Evolutionary conservation across 37 sponge, comb jelly and placozoan species (phyloP).

Genomic region (Cliona cf. orientalis): DNA sequence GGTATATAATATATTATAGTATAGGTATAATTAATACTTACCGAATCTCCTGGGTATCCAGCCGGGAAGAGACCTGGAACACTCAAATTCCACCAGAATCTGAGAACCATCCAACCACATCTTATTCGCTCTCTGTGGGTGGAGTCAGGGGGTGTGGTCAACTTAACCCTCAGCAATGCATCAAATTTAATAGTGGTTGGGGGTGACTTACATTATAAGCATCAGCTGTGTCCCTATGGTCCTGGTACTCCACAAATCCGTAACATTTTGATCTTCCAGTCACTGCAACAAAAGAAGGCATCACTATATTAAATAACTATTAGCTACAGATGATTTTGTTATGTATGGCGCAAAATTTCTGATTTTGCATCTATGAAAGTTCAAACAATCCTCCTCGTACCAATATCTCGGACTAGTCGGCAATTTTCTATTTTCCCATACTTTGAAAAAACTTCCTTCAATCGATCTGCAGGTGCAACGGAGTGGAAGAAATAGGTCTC

Average conservation of each 20-base stretch:
- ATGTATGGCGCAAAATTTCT: background rate
- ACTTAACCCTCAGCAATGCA: background rate
- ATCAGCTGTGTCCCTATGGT: constrained; percentile 47
- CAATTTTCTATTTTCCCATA: constrained; percentile 79
- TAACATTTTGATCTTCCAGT: constrained; percentile 89
- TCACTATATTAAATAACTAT: background rate
- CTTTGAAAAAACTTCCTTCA: constrained; percentile 70
- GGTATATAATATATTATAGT: background rate
- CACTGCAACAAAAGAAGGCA: constrained; percentile 31
- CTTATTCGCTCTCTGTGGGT: background rate
- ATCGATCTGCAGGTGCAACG: constrained; percentile 23
- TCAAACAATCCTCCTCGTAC: too few relatives aligned
- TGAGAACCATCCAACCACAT: constrained; percentile 66
- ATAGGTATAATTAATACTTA: constrained; percentile 18
- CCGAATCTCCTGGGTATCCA: constrained; percentile 96
- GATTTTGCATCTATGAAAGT: too few relatives aligned
- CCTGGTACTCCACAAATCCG: constrained; percentile 85
- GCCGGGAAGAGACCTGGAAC: constrained; percentile 75
- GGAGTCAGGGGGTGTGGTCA: background rate
- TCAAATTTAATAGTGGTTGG: background rate
- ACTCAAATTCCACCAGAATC: constrained; percentile 90
- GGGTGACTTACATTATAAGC: constrained; percentile 63
- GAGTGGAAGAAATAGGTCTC: background rate
- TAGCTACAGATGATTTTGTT: background rate
- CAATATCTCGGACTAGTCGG: constrained; percentile 89